Conservation (phyloP, 2,797 vertebrate species). For the Danio jaintianensis region DNA sequence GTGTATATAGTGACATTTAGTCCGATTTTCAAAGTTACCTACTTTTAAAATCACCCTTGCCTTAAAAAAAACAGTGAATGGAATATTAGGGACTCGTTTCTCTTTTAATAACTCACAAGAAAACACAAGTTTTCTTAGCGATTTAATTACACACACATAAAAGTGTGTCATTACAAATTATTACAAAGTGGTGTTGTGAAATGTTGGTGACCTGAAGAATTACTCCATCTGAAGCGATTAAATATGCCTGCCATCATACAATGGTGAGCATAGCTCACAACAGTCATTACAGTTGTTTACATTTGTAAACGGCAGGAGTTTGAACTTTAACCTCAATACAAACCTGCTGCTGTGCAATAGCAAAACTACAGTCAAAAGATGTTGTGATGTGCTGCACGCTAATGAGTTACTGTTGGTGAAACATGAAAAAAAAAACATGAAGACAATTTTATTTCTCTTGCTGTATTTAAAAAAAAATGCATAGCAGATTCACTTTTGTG, state of each 20-base stretch:
- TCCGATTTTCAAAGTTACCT: neutral
- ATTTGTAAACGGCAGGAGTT: neutral
- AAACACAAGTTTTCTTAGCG: no score
- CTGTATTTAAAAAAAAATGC: constrained; percentile 1
- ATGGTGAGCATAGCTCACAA: neutral
- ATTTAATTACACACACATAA: no score
- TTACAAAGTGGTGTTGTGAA: neutral
- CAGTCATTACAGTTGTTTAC: neutral
- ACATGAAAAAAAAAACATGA: neutral
- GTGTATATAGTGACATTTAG: neutral
- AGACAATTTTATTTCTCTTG: neutral
- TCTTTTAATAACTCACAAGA: neutral
- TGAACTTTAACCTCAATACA: constrained; percentile 13
- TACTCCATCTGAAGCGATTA: neutral
- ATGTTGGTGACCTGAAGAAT: neutral
- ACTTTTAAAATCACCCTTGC: neutral
- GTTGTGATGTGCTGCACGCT: neutral
- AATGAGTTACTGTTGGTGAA: neutral
- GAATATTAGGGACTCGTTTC: neutral
- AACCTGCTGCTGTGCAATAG: neutral
- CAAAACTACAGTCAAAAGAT: neutral
- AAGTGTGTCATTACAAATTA: neutral
- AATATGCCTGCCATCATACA: neutral
- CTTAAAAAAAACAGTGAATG: neutral
- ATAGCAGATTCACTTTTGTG: constrained; percentile 15